Percentiles rank a stretch among this genome's conserved stretches.
phyloP scores from a whole-genome alignment of 2,888 invertebrate genomes.

The Chymomyza fuscimana region DNA sequence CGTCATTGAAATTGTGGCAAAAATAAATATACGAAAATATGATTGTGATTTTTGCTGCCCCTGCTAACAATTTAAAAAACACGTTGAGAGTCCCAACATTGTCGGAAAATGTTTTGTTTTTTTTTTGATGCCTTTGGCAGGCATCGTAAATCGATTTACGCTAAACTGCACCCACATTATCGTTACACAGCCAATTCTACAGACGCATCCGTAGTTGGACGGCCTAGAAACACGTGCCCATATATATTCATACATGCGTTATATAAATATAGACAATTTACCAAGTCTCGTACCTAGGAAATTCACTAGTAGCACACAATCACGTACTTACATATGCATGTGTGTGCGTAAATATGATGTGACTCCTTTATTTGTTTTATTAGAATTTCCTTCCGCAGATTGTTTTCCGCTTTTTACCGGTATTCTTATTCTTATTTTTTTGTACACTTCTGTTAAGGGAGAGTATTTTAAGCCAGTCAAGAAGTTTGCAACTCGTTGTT shows the following conservation, averaged over 20 bases:
- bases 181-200: slow-evolving; percentile 4
- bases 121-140: background rate
- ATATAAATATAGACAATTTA: slow-evolving; percentile 1
- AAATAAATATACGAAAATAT: background rate
- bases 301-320: background rate
- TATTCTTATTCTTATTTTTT: background rate
- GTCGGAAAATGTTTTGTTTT: no score
- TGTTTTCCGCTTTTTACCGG: background rate
- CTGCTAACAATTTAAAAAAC: slow-evolving; percentile 1
- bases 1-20: background rate
- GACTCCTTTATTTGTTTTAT: slow-evolving; percentile 23
- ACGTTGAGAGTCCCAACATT: background rate
- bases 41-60: background rate
- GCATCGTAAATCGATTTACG: slow-evolving; percentile 13
- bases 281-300: background rate
- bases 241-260: background rate
- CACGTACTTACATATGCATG: slow-evolving; percentile 2
- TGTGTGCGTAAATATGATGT: slow-evolving; percentile 3
- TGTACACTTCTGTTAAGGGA: background rate
- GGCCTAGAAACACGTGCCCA: background rate
- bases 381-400: slow-evolving; percentile 25
- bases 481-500: background rate
- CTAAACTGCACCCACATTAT: slow-evolving; percentile 27
- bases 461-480: background rate
- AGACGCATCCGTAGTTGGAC: slow-evolving; percentile 3